Conservation (phyloP, 2,113 vertebrate species). For the Penelope pileata region DNA sequence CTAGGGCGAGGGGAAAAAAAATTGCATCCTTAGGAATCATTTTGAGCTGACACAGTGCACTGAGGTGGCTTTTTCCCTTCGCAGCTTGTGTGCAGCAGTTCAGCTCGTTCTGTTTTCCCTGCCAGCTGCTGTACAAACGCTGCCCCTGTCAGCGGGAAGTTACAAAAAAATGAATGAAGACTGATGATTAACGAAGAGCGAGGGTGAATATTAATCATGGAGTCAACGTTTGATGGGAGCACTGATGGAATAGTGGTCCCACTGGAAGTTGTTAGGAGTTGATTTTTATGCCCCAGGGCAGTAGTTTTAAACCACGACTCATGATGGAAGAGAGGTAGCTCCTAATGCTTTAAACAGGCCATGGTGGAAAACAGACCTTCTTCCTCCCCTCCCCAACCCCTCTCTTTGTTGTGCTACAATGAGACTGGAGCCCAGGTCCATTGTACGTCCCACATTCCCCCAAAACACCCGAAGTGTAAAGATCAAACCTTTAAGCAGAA, state of each 20-base stretch:
- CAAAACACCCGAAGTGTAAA: background rate
- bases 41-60: conserved; percentile 31
- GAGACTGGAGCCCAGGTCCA: background rate
- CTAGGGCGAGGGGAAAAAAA: background rate
- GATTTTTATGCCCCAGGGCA: conserved; percentile 63
- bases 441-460: background rate
- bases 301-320: conserved; percentile 54
- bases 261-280: conserved; percentile 73
- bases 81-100: conserved; percentile 47
- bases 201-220: conserved; percentile 73
- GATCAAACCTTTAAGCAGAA: background rate
- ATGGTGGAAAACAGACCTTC: background rate
- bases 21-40: background rate
- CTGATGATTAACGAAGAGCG: conserved; percentile 72
- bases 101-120: conserved; percentile 37
- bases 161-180: conserved; percentile 53
- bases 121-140: conserved; percentile 44
- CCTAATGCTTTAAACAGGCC: conserved; percentile 42
- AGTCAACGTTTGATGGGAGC: conserved; percentile 65
- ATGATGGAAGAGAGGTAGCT: conserved; percentile 44
- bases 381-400: background rate
- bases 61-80: conserved; percentile 19
- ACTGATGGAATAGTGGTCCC: conserved; percentile 69
- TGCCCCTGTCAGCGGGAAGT: conserved; percentile 49
- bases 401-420: background rate